These are phyloP conservation scores for Drosophila mauritiana DNA, from an alignment of 1,140 invertebrate species.

Conservation along the genomic window DNA sequence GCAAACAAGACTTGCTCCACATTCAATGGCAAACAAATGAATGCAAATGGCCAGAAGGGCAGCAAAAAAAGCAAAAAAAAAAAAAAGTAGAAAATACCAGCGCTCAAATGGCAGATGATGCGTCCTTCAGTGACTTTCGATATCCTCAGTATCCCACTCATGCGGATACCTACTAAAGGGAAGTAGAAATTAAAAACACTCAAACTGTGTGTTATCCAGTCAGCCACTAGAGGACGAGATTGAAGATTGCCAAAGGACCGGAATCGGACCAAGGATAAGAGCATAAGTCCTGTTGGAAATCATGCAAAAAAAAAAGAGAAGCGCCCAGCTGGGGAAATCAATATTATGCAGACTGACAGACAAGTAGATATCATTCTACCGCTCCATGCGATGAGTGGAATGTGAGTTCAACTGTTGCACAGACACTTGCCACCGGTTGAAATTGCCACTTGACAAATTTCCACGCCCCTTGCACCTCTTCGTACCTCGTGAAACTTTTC, in stretches of 20 bases:
- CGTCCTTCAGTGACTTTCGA: constrained; percentile 57
- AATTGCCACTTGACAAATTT: constrained; percentile 51
- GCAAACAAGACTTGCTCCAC: constrained; percentile 36
- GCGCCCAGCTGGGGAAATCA: constrained; percentile 51
- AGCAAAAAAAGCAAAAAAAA: not conserved
- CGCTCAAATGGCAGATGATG: constrained; percentile 40
- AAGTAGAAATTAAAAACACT: constrained; percentile 81
- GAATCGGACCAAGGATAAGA: constrained; percentile 28
- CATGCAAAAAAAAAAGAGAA: constrained; percentile 1
- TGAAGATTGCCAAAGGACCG: constrained; percentile 32
- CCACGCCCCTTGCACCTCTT: not conserved
- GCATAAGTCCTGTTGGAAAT: constrained; percentile 31
- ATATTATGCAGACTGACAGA: constrained; percentile 60
- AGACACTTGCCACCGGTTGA: constrained; percentile 28
- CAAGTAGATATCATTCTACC: constrained; percentile 11
- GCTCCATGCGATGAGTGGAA: constrained; percentile 15
- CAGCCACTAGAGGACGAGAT: constrained; percentile 46
- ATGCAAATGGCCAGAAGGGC: constrained; percentile 22
- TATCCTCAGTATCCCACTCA: constrained; percentile 59
- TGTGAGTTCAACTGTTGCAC: constrained; percentile 53
- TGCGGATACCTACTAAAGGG: constrained; percentile 36
- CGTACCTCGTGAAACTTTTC: constrained; percentile 14
- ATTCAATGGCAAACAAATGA: constrained; percentile 43
- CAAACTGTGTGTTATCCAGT: constrained; percentile 70
- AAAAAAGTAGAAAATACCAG: constrained; percentile 10